These are phyloP conservation scores for Sinocyclocheilus anophthalmus DNA, from an alignment of 2,113 vertebrate species.

Conservation along the genomic window DNA sequence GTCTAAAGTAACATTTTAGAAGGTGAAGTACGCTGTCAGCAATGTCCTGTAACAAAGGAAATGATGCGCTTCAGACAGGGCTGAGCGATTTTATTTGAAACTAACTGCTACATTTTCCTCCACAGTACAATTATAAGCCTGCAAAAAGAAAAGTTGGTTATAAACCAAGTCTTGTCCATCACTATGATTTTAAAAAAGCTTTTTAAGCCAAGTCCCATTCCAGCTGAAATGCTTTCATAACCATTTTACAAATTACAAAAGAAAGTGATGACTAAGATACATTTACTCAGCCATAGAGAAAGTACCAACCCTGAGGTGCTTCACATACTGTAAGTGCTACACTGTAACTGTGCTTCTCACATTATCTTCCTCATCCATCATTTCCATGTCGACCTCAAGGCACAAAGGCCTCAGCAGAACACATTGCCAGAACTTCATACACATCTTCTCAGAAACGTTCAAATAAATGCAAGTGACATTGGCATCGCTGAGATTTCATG, in stretches of 20 bases:
- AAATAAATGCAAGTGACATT: slow-evolving; percentile 53
- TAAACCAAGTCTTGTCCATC: neutral
- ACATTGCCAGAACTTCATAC: neutral
- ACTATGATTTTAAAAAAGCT: neutral
- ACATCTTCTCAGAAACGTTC: slow-evolving; percentile 37
- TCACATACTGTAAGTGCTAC: slow-evolving; percentile 34
- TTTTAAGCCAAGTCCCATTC: neutral
- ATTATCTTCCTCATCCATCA: slow-evolving; percentile 2
- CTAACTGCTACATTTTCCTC: neutral
- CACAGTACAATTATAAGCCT: neutral
- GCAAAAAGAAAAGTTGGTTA: neutral
- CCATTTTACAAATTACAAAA: slow-evolving; percentile 1
- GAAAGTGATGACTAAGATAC: slow-evolving; percentile 20
- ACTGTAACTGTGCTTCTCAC: slow-evolving; percentile 14
- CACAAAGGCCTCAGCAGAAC: neutral
- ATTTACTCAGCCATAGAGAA: neutral
- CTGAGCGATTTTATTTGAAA: neutral
- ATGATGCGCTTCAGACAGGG: neutral
- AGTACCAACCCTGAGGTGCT: neutral
- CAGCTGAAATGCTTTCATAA: neutral
- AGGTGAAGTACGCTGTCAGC: neutral
- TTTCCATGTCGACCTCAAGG: neutral
- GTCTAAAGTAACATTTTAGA: neutral
- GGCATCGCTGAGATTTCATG: slow-evolving; percentile 55
- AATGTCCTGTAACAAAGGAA: neutral